phyloP scores from a whole-genome alignment of 2,888 invertebrate genomes.

The Ptilodon capucinus region DNA sequence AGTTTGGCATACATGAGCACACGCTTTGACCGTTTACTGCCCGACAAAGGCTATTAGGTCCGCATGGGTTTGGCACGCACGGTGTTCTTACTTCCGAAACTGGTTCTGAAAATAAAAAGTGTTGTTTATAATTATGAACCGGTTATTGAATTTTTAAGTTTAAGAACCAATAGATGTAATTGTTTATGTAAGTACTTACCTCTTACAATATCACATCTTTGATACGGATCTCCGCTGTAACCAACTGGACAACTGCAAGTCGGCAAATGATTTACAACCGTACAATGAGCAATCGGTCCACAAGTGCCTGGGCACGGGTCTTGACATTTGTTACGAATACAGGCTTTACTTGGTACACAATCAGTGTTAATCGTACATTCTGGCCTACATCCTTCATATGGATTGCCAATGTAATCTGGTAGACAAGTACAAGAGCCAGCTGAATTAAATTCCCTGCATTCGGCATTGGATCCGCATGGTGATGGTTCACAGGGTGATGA shows the following conservation, averaged over 20 bases:
- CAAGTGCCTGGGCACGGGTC: constrained; percentile 92
- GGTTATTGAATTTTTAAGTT: neutral
- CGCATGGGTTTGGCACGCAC: constrained; percentile 88
- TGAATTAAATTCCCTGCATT: constrained; percentile 82
- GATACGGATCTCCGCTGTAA: constrained; percentile 89
- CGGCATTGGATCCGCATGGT: constrained; percentile 85
- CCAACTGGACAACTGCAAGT: constrained; percentile 86
- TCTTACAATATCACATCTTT: constrained; percentile 75
- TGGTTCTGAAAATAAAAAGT: constrained; percentile 49
- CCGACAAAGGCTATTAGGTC: constrained; percentile 88
- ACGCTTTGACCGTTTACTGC: constrained; percentile 87
- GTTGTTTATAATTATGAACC: constrained; percentile 1
- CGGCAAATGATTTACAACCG: constrained; percentile 87
- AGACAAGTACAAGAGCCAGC: constrained; percentile 87
- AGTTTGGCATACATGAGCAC: constrained; percentile 88
- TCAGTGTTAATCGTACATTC: constrained; percentile 89
- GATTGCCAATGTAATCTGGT: constrained; percentile 88
- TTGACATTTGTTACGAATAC: constrained; percentile 87
- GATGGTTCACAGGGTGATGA: constrained; percentile 83
- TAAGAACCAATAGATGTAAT: neutral
- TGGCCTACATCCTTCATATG: constrained; percentile 89
- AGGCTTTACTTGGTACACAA: constrained; percentile 86
- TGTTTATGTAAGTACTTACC: constrained; percentile 54
- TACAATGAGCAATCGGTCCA: constrained; percentile 87
- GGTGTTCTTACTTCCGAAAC: constrained; percentile 74